Conservation (phyloP, 2,888 invertebrate species). For the Nymphalis urticae region DNA sequence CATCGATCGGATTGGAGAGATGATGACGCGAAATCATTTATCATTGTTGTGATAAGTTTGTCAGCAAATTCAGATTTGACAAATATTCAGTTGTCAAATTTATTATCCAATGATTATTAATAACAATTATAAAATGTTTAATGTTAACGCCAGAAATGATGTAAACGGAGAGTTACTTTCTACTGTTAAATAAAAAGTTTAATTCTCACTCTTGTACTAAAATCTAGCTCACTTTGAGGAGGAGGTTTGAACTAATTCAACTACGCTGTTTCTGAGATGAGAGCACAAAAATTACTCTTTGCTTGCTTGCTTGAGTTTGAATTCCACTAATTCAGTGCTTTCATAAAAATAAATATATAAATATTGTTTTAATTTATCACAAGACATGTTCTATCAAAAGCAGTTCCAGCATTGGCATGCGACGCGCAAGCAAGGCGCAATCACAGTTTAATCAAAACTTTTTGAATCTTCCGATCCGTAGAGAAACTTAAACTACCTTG, state of each 20-base stretch:
- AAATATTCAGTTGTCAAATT: neutral
- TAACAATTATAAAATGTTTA: too few species aligned
- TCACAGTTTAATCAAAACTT: conserved; percentile 6
- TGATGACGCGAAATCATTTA: neutral
- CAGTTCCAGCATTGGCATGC: neutral
- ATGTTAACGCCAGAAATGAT: too few species aligned
- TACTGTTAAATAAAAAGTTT: too few species aligned
- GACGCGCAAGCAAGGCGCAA: conserved; percentile 1
- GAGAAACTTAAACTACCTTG: neutral
- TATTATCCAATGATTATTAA: neutral
- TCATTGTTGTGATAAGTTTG: neutral
- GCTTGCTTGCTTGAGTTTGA: too few species aligned
- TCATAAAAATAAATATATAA: neutral
- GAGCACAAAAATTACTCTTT: too few species aligned
- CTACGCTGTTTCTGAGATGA: too few species aligned
- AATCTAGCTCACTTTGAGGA: too few species aligned
- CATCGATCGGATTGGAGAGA: neutral
- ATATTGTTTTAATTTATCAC: neutral
- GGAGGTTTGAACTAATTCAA: too few species aligned
- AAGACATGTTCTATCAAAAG: neutral
- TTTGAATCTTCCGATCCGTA: conserved; percentile 1
- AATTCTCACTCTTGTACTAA: too few species aligned
- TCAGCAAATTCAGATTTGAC: neutral
- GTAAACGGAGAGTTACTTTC: too few species aligned
- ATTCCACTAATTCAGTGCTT: neutral